Conservation (phyloP, 2,888 invertebrate genomes). For the Ennomos erosarius region DNA sequence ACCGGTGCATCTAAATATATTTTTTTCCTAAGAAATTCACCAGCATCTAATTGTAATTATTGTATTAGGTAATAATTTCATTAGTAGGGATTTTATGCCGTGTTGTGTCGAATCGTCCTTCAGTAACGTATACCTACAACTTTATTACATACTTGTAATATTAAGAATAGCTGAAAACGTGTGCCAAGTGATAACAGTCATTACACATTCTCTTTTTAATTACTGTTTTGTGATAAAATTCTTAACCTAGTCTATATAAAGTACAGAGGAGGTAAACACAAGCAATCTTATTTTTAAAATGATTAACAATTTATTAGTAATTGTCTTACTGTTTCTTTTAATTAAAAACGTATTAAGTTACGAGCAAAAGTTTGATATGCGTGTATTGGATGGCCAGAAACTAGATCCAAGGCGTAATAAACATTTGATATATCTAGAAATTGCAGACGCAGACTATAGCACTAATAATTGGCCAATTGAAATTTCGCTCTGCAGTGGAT, state of each 20-base stretch:
- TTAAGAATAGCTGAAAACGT: background rate
- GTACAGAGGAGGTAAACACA: background rate
- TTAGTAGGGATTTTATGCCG: no score
- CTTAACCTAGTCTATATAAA: background rate
- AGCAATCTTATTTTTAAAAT: slow-evolving; percentile 9
- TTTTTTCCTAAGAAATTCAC: no score
- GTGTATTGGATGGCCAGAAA: background rate
- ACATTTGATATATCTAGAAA: slow-evolving; percentile 42
- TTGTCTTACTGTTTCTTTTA: background rate
- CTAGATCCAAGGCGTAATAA: slow-evolving; percentile 26
- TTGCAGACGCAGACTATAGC: background rate
- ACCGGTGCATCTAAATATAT: no score
- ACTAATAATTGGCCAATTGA: background rate
- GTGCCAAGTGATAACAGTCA: slow-evolving; percentile 1
- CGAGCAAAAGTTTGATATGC: background rate
- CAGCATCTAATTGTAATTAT: no score
- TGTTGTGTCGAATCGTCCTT: background rate
- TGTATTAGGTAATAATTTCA: no score
- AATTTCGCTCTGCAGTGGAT: slow-evolving; percentile 42
- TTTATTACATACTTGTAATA: background rate
- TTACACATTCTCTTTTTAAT: slow-evolving; percentile 1
- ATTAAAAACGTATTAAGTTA: background rate
- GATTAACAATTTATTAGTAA: background rate
- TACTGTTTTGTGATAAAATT: background rate
- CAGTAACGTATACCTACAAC: no score